A percentile compares a stretch with the other conserved stretches of the same genome.
Evolutionary conservation across 23 tunicate genomes (phyloP).

Genomic region (Corella eumyota): DNA sequence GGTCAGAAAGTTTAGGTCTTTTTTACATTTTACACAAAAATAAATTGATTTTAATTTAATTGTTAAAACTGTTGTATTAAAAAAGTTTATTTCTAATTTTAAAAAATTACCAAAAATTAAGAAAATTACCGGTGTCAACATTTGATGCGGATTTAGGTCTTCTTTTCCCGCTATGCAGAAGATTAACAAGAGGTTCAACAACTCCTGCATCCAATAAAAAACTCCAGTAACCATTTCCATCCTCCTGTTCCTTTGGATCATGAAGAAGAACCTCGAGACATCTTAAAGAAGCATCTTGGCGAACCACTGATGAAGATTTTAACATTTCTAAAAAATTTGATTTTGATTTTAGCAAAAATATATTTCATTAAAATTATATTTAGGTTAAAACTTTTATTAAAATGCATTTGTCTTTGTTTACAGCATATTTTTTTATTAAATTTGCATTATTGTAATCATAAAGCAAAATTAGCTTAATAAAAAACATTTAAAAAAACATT

Average conservation of each 20-base stretch:
- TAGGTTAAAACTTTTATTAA: too few species aligned
- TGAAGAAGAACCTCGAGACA: slow-evolving; percentile 76
- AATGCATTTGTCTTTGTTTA: too few species aligned
- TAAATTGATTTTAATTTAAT: too few species aligned
- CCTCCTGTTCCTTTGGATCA: too few species aligned
- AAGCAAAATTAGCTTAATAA: too few species aligned
- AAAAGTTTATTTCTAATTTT: too few species aligned
- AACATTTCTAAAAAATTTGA: slow-evolving; percentile 32
- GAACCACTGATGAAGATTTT: slow-evolving; percentile 15
- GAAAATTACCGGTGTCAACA: slow-evolving; percentile 2
- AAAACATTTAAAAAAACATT: too few species aligned
- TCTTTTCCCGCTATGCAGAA: slow-evolving; percentile 34
- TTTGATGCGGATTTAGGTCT: slow-evolving; percentile 31
- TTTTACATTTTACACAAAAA: neutral
- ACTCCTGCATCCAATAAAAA: slow-evolving; percentile 47
- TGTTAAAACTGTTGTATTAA: too few species aligned
- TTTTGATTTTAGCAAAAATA: neutral
- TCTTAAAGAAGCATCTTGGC: slow-evolving; percentile 72
- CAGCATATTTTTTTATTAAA: too few species aligned
- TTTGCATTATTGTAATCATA: too few species aligned
- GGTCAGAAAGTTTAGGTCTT: neutral
- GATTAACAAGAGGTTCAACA: slow-evolving; percentile 40
- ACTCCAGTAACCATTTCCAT: slow-evolving; percentile 53
- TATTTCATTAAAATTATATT: neutral
- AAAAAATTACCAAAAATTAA: too few species aligned